Conservation (phyloP, 2,888 invertebrate species). For the Seira sanloemensis region DNA sequence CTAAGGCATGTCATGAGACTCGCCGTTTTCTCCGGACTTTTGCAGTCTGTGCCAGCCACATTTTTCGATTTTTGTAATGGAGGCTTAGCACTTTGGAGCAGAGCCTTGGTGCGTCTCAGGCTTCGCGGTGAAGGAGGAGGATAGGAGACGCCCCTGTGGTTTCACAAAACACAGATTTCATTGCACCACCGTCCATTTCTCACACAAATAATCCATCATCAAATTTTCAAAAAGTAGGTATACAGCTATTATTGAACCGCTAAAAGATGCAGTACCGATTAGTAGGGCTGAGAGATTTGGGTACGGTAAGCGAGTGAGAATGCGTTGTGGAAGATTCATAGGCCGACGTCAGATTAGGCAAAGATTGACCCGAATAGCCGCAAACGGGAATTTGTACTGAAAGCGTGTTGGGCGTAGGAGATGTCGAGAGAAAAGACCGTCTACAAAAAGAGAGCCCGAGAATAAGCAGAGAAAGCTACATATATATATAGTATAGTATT, state of each 20-base stretch:
- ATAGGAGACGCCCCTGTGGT: slow-evolving; percentile 83
- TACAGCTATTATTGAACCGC: no score
- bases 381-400: slow-evolving; percentile 80
- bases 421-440: slow-evolving; percentile 75
- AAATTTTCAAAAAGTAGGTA: no score
- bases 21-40: slow-evolving; percentile 69
- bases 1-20: slow-evolving; percentile 41
- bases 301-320: slow-evolving; percentile 77
- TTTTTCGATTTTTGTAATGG: slow-evolving; percentile 86
- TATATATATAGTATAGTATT: no score
- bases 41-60: slow-evolving; percentile 58
- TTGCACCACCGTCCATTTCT: no score
- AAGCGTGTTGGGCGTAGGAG: slow-evolving; percentile 83
- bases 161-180: no score
- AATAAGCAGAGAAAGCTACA: neutral
- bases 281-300: slow-evolving; percentile 76
- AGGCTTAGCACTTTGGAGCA: slow-evolving; percentile 78
- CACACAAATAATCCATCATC: no score
- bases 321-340: slow-evolving; percentile 76
- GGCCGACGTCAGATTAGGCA: slow-evolving; percentile 83
- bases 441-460: no score
- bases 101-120: slow-evolving; percentile 74
- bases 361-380: slow-evolving; percentile 82
- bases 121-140: slow-evolving; percentile 85
- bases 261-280: no score